Base-by-base conservation (phyloP, 2,113 vertebrate species). In the Collichthys lucidus region DNA sequence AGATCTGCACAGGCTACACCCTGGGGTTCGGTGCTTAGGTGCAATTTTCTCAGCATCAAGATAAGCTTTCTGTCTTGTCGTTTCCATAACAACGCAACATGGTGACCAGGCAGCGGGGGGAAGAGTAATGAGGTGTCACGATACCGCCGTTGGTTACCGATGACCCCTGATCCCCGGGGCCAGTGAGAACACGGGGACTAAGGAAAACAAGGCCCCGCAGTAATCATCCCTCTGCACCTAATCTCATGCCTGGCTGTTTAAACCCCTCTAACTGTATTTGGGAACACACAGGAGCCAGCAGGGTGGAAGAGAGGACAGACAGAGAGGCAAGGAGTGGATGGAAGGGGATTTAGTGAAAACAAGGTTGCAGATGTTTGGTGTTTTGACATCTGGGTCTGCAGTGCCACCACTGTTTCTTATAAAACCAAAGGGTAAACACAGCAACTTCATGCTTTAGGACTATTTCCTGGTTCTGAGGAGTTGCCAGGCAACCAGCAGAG, bases 91-190 rank as follows among this genome's bases (percentile, higher is more conserved):
- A 68, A 92, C 67, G 16, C 11, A 15, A 71, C n/a, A 1, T 52
- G 57, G 85, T 24, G 74, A 79, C 76, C 29, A 1, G 71, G 67
- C 81, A 77, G 79, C 6, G 2, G 60, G 40, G 42, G 60, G 80
- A 61, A 74, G 89, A 90, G 81, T 92, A 93, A 93, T 91, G 89
- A 91, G 91, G 89, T 92, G 91, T 89, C 86, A 74, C 59, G 35
- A 85, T 78, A 84, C 67, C 29, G 64, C 87, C 19, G 35, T 40
- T 61, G 86, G 89, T 89, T 76, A 91, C 86, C 35, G 4, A 44
- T 71, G 86, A 92, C 91, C 89, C 69, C 80, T 92, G 88, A 90
- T 85, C 87, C 42, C 35, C 0, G 8, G 40, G 83, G 87, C 31
- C 78, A 60, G 77, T n/a, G 82, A 83, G 76, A 90, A 92, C 84